phyloP scores from a whole-genome alignment of 2,797 vertebrate species.

The Lerista edwardsae region DNA sequence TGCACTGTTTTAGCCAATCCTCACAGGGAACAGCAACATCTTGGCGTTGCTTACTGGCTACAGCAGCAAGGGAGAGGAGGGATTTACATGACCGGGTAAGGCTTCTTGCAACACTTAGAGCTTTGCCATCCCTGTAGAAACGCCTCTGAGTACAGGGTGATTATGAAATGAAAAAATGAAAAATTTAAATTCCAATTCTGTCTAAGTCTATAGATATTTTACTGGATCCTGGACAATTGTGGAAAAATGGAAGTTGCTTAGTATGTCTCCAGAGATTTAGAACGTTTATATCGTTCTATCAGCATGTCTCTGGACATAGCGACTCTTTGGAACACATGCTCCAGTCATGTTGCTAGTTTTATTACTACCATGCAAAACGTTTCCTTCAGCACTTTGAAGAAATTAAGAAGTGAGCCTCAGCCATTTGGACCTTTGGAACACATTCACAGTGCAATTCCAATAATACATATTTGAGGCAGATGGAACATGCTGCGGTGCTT shows the following conservation, averaged over 20 bases:
- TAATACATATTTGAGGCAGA: background rate
- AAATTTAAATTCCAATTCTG: background rate
- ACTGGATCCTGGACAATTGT: background rate
- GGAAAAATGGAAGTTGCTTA: background rate
- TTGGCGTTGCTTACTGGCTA: no score
- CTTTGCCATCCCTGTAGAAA: no score
- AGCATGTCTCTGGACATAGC: no score
- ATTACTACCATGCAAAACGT: background rate
- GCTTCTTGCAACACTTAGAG: no score
- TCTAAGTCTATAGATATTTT: background rate
- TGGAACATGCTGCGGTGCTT: slow-evolving; percentile 11
- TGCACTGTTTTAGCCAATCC: no score
- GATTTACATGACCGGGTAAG: no score
- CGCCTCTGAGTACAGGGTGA: no score
- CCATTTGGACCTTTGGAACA: background rate
- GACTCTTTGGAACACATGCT: background rate
- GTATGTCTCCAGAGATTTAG: background rate
- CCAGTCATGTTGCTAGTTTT: background rate
- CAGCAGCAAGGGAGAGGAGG: no score
- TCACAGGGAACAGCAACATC: no score
- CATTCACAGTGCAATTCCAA: background rate
- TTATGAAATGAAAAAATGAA: no score
- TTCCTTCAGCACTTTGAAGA: background rate
- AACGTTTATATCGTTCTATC: background rate
- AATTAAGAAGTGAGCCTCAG: background rate